Evolutionary conservation across 2,888 invertebrate species (phyloP), one percentile per base, ranked within the genome.

Genomic region (Cylindroiulus punctatus): DNA sequence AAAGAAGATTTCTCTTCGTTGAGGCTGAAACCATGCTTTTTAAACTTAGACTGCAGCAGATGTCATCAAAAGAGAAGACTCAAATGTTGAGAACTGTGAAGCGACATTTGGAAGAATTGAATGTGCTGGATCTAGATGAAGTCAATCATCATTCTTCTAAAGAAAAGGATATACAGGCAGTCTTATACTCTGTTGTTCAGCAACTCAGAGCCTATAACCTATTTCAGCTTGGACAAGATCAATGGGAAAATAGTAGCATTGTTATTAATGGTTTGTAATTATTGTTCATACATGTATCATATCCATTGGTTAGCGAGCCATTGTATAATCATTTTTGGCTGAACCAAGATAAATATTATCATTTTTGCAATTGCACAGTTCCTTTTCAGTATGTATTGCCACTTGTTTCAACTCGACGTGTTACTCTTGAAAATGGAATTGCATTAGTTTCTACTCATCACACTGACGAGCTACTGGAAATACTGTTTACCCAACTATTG

Each of bases 381-480:
- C 84, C 84, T 84, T 84, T 84, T 84, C 42, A 84, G 84, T 84
- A 26, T 19, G 84, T 7, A 5, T 36, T 84, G 14, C 10, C 40
- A 40, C 84, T 84, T 14, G 44, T 84, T 14, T 40, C 84, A 47
- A 47, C 42, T n/a, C 40, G 84, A 84, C 40, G 42, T 14, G 84
- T 84, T 40, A 7, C 26, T 84, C 42, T 84, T 17, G 8, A 42
- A 26, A 40, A 19, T n/a, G 84, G 84, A 40, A 84, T 84, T 42
- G 84, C 84, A 84, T 44, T 40, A 3, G 84, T 84, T 84, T 40
- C 84, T 12, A 2, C 84, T 84, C 12, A 84, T 40, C 22, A 84
- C 22, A 14, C 36, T 3, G 42, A 84, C 26, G 26, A 14, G 14
- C 40, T 84, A 26, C 17, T 84, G 22, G 12, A 84, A 19, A 2